Conservation (phyloP, 2,113 vertebrate species). For the Sminthopsis crassicaudata region DNA sequence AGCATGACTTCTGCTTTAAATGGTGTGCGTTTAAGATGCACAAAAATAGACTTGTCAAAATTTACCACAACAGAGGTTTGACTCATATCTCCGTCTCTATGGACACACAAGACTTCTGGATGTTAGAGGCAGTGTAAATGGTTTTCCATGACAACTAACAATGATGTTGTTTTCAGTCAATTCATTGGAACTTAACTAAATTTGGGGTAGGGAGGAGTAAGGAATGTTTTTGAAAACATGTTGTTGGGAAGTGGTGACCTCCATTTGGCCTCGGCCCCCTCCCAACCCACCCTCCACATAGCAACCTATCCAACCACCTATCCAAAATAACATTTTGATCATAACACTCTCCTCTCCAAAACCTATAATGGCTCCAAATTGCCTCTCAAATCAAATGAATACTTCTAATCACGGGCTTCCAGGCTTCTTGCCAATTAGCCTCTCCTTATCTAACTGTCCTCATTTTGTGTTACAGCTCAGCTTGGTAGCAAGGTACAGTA, state of each 20-base stretch:
- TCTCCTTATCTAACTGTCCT: background rate
- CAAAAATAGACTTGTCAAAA: slow-evolving; percentile 62
- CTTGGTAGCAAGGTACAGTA: slow-evolving; percentile 1
- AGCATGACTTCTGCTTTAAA: slow-evolving; percentile 46
- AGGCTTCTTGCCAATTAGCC: background rate
- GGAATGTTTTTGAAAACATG: slow-evolving; percentile 31
- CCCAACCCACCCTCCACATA: background rate
- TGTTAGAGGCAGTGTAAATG: background rate
- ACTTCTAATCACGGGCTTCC: background rate
- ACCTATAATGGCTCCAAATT: background rate
- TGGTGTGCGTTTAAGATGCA: slow-evolving; percentile 40
- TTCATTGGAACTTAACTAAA: slow-evolving; percentile 15
- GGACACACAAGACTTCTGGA: slow-evolving; percentile 44
- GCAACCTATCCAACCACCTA: background rate
- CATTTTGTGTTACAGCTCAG: slow-evolving; percentile 18
- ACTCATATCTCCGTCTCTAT: slow-evolving; percentile 36
- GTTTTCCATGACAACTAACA: slow-evolving; percentile 1
- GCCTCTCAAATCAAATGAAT: background rate
- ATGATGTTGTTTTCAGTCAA: slow-evolving; percentile 15
- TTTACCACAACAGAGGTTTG: slow-evolving; percentile 47
- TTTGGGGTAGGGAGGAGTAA: background rate
- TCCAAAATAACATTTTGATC: background rate
- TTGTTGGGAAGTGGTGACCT: slow-evolving; percentile 38
- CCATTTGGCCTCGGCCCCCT: background rate
- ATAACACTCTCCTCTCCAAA: background rate